These are phyloP conservation scores for Origma solitaria DNA, from an alignment of 2,113 vertebrate genomes.

Conservation along the genomic window DNA sequence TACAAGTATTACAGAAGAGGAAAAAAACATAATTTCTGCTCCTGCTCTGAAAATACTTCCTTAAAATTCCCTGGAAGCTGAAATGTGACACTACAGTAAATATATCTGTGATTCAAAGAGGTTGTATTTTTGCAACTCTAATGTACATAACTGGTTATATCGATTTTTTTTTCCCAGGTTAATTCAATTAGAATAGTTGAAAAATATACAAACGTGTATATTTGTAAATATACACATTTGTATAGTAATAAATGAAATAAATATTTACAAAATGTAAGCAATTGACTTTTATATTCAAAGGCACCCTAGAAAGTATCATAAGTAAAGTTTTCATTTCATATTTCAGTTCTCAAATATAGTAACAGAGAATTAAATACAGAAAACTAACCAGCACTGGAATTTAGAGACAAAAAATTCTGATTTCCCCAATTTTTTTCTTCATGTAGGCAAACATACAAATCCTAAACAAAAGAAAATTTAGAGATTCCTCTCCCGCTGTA, in stretches of 20 bases:
- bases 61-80: not conserved
- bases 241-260: not conserved
- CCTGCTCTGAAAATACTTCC: not conserved
- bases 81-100: not conserved
- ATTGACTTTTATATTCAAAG: not conserved
- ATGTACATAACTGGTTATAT: not conserved
- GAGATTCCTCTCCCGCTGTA: not conserved
- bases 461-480: not conserved
- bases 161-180: not conserved
- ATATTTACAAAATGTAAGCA: not conserved
- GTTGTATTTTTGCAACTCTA: not conserved
- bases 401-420: not conserved
- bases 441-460: not conserved
- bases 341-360: not conserved
- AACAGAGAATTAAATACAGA: not conserved
- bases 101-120: not conserved
- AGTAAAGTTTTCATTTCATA: not conserved
- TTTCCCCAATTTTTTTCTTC: not conserved
- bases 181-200: not conserved
- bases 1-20: not conserved
- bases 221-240: too few relatives aligned
- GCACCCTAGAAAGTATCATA: not conserved
- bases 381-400: not conserved
- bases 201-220: not conserved
- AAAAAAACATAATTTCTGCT: not conserved